Base-by-base conservation (phyloP, 2,797 vertebrate species). In the Dermochelys coriacea region DNA sequence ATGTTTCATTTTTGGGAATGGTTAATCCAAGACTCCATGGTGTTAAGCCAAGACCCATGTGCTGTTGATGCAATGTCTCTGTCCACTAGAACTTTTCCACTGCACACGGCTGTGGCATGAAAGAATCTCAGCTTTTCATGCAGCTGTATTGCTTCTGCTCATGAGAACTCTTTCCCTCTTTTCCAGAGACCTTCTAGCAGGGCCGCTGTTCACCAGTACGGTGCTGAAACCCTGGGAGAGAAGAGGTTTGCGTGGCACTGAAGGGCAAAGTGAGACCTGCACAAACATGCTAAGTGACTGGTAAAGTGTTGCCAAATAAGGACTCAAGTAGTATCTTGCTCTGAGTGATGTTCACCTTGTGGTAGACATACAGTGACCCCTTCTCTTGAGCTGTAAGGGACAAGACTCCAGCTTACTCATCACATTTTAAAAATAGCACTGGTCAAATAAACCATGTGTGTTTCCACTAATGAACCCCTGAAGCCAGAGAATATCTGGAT, bases 201-300 rank as follows among this genome's bases (percentile, higher is more conserved):
- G 74, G 96, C 82, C 87, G 97, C 97, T 98, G 97, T 98, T 97
- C 97, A 55, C 6, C 37, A 5, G 2, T 5, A 71, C 2, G 91
- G 97, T 98, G 97, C 97, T 98, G 97, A 98, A 98, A 90, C n/a
- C 82, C 19, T 61, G 2, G 68, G 23, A 21, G 9, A 47, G 1
- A 2, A 25, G 5, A 31, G 21, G 57, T 78, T 0, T 11, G 0
- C 1, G 0, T 82, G n/a, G 16, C 6, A 50, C 10, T 5, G 2
- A 29, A 14, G 25, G 6, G 0, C 0, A 51, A 47, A 10, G 10
- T 8, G 1, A 0, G 18, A 29, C 41, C 15, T 31, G 45, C 29
- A 29, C 45, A 75, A 75, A 75, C 41, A 29, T 45, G 74, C 12
- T 29, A 45, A 27, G 45, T 5, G 41, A 23, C 14, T 6, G 5